phyloP scores from a whole-genome alignment of 2,797 vertebrate species.

The Rhynchotus rufescens region DNA sequence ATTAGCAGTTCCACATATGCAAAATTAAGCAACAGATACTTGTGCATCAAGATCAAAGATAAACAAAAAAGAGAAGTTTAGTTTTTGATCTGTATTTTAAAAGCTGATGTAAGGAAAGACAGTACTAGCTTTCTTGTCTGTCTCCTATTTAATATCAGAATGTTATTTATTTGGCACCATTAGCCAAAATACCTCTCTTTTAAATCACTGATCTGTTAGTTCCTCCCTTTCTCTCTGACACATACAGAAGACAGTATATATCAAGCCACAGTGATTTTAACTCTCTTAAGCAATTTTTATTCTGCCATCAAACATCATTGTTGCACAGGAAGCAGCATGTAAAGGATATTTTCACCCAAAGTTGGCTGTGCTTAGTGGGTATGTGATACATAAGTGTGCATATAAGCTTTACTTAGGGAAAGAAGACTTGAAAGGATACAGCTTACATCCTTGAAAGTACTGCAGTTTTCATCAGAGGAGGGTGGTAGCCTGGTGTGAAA shows the following conservation, averaged over 20 bases:
- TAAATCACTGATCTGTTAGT: not conserved
- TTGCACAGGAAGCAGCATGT: not conserved
- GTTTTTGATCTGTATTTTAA: not conserved
- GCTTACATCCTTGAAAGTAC: not conserved
- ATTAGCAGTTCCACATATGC: not conserved
- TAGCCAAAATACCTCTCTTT: not conserved
- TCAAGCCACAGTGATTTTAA: not conserved
- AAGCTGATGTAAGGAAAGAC: not conserved
- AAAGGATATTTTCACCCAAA: not conserved
- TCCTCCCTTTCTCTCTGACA: not conserved
- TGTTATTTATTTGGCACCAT: not conserved
- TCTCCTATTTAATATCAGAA: not conserved
- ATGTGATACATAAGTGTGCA: not conserved
- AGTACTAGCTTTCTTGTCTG: not conserved
- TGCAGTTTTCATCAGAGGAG: not conserved
- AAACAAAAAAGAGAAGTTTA: not conserved
- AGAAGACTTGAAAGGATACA: not conserved
- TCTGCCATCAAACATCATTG: not conserved
- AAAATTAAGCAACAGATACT: not conserved
- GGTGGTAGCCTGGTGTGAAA: conserved; percentile 15
- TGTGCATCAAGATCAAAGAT: not conserved
- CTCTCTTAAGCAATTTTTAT: not conserved
- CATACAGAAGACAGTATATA: not conserved
- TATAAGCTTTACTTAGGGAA: not conserved
- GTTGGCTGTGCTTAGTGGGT: not conserved